These are phyloP conservation scores for Orcinus orca DNA, from an alignment of 2,113 vertebrate species.

Conservation along the genomic window DNA sequence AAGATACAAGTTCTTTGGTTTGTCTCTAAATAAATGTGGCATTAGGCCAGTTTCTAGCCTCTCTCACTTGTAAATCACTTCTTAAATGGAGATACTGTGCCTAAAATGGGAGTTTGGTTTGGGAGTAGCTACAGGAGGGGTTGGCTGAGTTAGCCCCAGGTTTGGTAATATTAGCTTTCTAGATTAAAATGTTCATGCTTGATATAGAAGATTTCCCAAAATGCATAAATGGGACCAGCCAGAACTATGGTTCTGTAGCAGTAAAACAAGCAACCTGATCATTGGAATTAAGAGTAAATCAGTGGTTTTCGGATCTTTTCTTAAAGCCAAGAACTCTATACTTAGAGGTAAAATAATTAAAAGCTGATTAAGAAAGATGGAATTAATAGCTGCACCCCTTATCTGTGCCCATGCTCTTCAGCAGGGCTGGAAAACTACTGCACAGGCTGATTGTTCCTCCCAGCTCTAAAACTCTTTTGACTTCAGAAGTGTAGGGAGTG, in stretches of 20 bases:
- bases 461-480: neutral
- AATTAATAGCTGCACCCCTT: neutral
- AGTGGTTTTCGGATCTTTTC: neutral
- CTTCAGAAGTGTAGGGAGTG: neutral
- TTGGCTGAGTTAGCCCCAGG: neutral
- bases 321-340: neutral
- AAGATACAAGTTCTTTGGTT: neutral
- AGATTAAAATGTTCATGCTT: neutral
- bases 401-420: neutral
- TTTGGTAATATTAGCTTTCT: neutral
- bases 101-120: neutral
- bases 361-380: neutral
- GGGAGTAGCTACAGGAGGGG: neutral
- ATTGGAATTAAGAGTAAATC: neutral
- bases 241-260: neutral
- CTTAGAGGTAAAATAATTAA: neutral
- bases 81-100: neutral
- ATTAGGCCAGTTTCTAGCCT: neutral
- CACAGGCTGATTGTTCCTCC: neutral
- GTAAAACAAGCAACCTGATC: neutral
- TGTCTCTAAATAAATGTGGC: neutral
- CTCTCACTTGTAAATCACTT: neutral
- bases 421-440: neutral
- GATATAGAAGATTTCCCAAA: neutral
- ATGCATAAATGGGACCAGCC: neutral